Evolutionary conservation across 2,888 invertebrate species (phyloP).

Genomic region (Rotaria macrura): DNA sequence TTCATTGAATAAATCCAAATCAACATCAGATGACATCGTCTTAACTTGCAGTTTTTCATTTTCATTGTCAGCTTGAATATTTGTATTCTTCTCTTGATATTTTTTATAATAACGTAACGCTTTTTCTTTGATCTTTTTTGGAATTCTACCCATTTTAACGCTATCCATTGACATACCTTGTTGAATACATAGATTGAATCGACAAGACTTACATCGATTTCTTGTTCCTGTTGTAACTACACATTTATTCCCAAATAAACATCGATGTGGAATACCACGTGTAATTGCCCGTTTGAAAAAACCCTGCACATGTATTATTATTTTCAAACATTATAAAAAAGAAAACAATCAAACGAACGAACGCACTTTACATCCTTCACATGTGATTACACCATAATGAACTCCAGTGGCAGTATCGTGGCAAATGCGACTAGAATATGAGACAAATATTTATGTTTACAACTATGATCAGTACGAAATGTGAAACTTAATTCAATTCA

Average conservation of each 20-base stretch:
- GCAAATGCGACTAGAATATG: too few species aligned
- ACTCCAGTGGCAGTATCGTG: too few species aligned
- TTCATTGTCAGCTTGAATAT: background rate
- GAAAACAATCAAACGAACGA: too few species aligned
- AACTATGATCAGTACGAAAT: too few species aligned
- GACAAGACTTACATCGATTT: conserved; percentile 27
- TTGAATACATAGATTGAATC: conserved; percentile 9
- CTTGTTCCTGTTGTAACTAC: background rate
- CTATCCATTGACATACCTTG: conserved; percentile 24
- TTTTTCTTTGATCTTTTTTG: conserved; percentile 24
- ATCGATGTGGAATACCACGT: background rate
- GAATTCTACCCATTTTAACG: conserved; percentile 29
- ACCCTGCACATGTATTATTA: background rate
- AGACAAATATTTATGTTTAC: too few species aligned
- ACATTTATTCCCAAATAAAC: conserved; percentile 6
- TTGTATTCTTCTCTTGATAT: background rate
- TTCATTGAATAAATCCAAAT: background rate
- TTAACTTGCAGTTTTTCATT: too few species aligned
- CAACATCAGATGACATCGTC: too few species aligned
- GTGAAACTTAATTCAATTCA: too few species aligned
- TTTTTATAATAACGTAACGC: background rate
- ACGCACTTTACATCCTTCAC: too few species aligned
- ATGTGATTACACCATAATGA: too few species aligned
- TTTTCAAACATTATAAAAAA: too few species aligned
- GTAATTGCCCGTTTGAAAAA: conserved; percentile 26